Percentiles rank a stretch among this genome's conserved stretches.
Evolutionary conservation across 1,140 invertebrate species (phyloP).

Genomic region (Melitaea cinxia): DNA sequence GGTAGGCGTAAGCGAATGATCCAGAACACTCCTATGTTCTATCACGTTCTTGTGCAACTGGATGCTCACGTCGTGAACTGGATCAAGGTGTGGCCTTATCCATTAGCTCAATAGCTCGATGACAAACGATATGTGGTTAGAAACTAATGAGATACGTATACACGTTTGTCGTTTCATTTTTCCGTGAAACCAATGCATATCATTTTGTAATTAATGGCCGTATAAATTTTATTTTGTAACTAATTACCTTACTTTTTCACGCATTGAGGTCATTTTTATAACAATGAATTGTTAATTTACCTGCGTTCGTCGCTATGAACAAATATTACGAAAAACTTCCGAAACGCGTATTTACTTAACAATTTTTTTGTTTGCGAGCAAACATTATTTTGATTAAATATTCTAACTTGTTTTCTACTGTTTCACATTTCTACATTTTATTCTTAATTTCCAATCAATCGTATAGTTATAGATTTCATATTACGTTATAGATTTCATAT

Average conservation of each 20-base stretch:
- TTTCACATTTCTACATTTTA: too few relatives aligned
- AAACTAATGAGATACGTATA: conserved; percentile 1
- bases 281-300: too few relatives aligned
- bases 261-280: too few relatives aligned
- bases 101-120: conserved; percentile 63
- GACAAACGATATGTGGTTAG: conserved; percentile 33
- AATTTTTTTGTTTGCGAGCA: too few relatives aligned
- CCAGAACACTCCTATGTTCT: conserved; percentile 43
- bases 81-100: conserved; percentile 69
- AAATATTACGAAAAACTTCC: too few relatives aligned
- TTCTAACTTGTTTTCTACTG: too few relatives aligned
- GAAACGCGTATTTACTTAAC: too few relatives aligned
- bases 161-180: not conserved
- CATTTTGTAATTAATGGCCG: not conserved
- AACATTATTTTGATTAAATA: too few relatives aligned
- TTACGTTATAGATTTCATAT: too few relatives aligned
- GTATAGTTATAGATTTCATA: too few relatives aligned
- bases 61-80: conserved; percentile 48
- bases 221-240: not conserved
- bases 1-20: conserved; percentile 44
- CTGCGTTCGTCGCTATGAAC: too few relatives aligned
- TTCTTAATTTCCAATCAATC: too few relatives aligned
- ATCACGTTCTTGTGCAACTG: not conserved
- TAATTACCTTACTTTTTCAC: not conserved
- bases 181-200: not conserved